Conservation (phyloP, 2,113 vertebrate species). For the Crotalus helleri region DNA sequence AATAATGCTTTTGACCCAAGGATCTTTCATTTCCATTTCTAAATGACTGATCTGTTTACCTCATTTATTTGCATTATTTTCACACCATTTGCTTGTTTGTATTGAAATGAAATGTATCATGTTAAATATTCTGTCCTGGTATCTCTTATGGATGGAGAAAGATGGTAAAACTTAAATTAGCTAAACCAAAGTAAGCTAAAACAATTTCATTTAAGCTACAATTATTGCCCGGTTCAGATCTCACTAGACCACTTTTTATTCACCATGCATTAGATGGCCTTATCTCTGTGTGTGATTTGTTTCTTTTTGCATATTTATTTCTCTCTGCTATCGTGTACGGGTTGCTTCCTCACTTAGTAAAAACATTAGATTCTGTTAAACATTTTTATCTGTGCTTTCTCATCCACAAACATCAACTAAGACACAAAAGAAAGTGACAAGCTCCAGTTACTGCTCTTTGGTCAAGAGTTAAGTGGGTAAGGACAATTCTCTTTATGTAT, state of each 20-base stretch:
- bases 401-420: neutral
- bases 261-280: neutral
- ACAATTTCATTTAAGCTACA: neutral
- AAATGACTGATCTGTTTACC: neutral
- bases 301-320: slow-evolving; percentile 8
- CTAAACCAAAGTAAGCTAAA: neutral
- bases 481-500: slow-evolving; percentile 50
- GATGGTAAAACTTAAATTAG: neutral
- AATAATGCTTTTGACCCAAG: neutral
- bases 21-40: neutral
- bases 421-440: slow-evolving; percentile 28
- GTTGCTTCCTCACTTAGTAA: neutral
- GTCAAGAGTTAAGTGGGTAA: slow-evolving; percentile 48
- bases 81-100: neutral
- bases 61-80: neutral
- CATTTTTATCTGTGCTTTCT: neutral
- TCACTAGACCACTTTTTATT: neutral
- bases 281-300: neutral
- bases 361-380: slow-evolving; percentile 7
- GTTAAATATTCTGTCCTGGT: neutral
- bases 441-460: slow-evolving; percentile 32
- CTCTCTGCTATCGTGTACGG: slow-evolving; percentile 1
- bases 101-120: neutral
- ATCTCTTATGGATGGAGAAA: neutral
- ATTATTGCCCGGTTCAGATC: neutral